Percentiles rank a stretch among this genome's conserved stretches.
Evolutionary conservation across 2,113 vertebrate species (phyloP).

Genomic region (Phyllostomus discolor): DNA sequence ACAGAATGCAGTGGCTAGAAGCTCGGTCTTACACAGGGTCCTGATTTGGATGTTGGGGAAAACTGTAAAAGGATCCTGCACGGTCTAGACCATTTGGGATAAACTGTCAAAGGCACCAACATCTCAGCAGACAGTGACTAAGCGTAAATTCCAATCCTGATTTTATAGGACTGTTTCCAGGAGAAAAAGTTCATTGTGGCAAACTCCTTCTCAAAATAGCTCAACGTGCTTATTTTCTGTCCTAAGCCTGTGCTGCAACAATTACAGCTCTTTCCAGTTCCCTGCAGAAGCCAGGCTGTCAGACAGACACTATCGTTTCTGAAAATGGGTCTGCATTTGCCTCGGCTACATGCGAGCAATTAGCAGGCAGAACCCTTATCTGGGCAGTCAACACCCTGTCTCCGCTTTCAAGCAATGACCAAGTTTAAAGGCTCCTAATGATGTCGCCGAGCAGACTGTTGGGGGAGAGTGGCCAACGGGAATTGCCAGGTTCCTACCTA

Average conservation of each 20-base stretch:
- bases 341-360: constrained; percentile 50
- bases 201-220: constrained; percentile 60
- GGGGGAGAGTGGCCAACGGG: constrained; percentile 22
- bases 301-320: constrained; percentile 65
- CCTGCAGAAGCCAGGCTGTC: constrained; percentile 56
- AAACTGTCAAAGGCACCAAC: constrained; percentile 34
- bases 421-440: constrained; percentile 39
- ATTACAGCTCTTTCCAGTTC: constrained; percentile 49
- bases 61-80: not conserved
- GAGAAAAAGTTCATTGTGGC: constrained; percentile 30
- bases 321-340: constrained; percentile 47
- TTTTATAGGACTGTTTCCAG: constrained; percentile 35
- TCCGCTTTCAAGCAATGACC: constrained; percentile 35
- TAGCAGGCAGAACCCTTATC: constrained; percentile 59
- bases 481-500: constrained; percentile 46
- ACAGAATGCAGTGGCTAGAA: constrained; percentile 1
- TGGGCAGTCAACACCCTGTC: constrained; percentile 59
- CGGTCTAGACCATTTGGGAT: not conserved
- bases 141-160: not conserved
- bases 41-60: not conserved
- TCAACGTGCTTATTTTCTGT: constrained; percentile 54
- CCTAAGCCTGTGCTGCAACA: constrained; percentile 37
- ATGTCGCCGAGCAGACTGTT: not conserved
- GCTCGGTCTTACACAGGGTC: not conserved
- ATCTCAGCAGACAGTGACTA: constrained; percentile 31